A percentile compares a stretch with the other conserved stretches of the same genome.
Evolutionary conservation across 2,888 invertebrate genomes (phyloP).

Genomic region (Amiota communis): DNA sequence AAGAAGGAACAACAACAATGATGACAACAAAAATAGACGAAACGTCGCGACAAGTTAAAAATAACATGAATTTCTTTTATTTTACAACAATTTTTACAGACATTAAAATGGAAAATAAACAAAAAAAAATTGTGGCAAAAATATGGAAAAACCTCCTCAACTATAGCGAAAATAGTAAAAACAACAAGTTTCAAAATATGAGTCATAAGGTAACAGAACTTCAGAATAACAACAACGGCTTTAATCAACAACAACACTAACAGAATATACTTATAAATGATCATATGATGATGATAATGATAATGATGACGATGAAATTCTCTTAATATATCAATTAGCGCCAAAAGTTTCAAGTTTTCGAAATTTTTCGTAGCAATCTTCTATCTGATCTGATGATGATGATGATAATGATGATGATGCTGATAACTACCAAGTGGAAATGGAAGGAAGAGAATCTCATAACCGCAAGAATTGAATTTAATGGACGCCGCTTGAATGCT

Average conservation of each 20-base stretch:
- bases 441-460: slow-evolving; percentile 11
- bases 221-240: slow-evolving; percentile 7
- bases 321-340: slow-evolving; percentile 29
- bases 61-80: slow-evolving; percentile 30
- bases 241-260: too few species aligned
- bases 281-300: not conserved
- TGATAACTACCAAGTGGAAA: not conserved
- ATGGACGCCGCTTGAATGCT: slow-evolving; percentile 60
- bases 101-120: not conserved
- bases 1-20: not conserved
- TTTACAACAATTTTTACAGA: slow-evolving; percentile 10
- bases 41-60: slow-evolving; percentile 46
- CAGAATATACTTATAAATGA: not conserved
- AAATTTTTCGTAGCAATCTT: not conserved
- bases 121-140: not conserved
- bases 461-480: slow-evolving; percentile 46
- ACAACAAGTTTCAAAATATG: not conserved
- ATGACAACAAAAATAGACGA: slow-evolving; percentile 26
- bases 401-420: too few species aligned
- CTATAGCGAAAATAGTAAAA: not conserved
- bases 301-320: not conserved
- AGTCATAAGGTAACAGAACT: not conserved
- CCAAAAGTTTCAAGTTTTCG: not conserved
- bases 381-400: too few species aligned
- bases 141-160: not conserved